A percentile compares a stretch with the other conserved stretches of the same genome.
These are phyloP conservation scores for Stramonita haemastoma DNA, from an alignment of 2,888 invertebrate genomes.

Conservation along the genomic window DNA sequence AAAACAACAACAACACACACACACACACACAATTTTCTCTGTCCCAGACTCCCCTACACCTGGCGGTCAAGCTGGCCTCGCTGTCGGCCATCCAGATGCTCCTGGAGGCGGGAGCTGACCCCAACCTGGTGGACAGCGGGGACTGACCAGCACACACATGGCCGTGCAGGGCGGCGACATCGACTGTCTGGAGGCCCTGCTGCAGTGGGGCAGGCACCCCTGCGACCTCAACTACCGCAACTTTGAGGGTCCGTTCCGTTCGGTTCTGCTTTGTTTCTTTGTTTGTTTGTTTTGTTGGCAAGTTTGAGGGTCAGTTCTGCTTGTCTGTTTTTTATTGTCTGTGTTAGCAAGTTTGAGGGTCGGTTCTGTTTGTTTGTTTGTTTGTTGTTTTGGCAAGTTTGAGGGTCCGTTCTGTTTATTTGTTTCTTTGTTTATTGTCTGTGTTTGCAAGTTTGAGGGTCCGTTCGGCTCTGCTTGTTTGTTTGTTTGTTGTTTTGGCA, in stretches of 20 bases:
- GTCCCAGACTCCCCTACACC: constrained; percentile 66
- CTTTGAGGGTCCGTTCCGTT: constrained; percentile 58
- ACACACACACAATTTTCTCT: too few relatives aligned
- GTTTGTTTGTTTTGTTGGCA: constrained; percentile 38
- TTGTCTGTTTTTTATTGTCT: neutral
- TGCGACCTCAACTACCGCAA: constrained; percentile 61
- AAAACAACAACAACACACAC: too few relatives aligned
- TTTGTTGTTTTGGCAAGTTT: neutral
- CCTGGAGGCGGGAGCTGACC: constrained; percentile 61
- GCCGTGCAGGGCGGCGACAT: constrained; percentile 58
- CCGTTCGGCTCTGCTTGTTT: too few relatives aligned
- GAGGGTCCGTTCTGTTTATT: too few relatives aligned
- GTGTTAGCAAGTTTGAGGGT: neutral
- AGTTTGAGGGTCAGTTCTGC: constrained; percentile 60
- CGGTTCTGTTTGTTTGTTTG: neutral
- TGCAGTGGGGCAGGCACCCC: constrained; percentile 47
- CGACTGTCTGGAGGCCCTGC: constrained; percentile 55
- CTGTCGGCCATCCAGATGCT: constrained; percentile 58
- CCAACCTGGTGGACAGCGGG: constrained; percentile 65
- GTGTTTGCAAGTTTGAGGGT: too few relatives aligned
- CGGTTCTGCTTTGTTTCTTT: neutral
- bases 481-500: too few relatives aligned
- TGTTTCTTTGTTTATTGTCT: too few relatives aligned
- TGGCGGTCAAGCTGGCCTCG: constrained; percentile 64
- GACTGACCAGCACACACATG: constrained; percentile 63